Conservation (phyloP, 2,113 vertebrate genomes). For the Crotalus tigris region DNA sequence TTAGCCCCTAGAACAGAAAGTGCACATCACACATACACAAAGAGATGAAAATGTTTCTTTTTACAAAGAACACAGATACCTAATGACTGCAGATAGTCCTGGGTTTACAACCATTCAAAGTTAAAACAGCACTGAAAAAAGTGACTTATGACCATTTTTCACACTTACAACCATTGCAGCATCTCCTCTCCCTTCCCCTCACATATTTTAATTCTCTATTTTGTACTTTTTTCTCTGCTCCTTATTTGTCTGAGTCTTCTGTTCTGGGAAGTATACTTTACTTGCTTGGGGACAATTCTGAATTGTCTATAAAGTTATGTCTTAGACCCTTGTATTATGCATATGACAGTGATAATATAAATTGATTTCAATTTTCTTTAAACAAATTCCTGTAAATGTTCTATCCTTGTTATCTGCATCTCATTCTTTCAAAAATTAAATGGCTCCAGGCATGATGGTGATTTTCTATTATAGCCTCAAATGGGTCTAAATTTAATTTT, state of each 20-base stretch:
- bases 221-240: background rate
- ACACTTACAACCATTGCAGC: background rate
- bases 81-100: background rate
- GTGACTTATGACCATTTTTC: background rate
- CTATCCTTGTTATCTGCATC: background rate
- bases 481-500: background rate
- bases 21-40: background rate
- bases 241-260: background rate
- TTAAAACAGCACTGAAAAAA: background rate
- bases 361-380: background rate
- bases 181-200: background rate
- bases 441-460: background rate
- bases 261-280: background rate
- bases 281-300: background rate
- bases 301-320: background rate
- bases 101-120: background rate
- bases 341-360: background rate
- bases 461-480: background rate
- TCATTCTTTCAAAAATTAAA: background rate
- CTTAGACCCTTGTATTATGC: background rate
- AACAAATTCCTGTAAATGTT: background rate
- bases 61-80: background rate
- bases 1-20: background rate
- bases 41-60: background rate
- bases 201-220: background rate